Evolutionary conservation across 2,888 invertebrate species (phyloP).

Genomic region (Agrilus cyanescens): DNA sequence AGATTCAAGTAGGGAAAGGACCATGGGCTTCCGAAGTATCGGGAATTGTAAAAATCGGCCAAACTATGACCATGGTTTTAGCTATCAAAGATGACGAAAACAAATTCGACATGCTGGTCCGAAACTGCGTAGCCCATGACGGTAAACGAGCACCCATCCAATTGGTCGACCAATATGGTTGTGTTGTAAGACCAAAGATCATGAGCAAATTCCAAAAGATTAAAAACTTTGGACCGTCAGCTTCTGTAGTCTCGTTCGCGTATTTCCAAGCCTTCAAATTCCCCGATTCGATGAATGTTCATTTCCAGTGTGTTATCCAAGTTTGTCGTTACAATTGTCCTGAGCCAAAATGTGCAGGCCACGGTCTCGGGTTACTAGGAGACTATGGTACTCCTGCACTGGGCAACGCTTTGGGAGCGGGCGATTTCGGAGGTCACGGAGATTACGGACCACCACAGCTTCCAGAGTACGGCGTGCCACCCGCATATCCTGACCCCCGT

Average conservation of each 20-base stretch:
- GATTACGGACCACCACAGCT: conserved; percentile 66
- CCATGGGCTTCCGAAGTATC: conserved; percentile 97
- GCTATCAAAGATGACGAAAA: conserved; percentile 94
- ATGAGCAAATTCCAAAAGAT: conserved; percentile 95
- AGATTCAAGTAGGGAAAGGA: conserved; percentile 91
- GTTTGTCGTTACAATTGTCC: conserved; percentile 90
- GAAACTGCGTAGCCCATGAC: conserved; percentile 90
- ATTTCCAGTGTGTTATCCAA: conserved; percentile 94
- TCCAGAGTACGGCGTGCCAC: conserved; percentile 59
- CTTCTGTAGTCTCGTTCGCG: conserved; percentile 87
- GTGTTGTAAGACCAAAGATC: conserved; percentile 86
- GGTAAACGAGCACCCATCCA: conserved; percentile 89
- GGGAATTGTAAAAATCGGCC: conserved; percentile 90
- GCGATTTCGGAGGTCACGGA: conserved; percentile 34
- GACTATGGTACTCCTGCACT: conserved; percentile 52
- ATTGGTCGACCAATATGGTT: conserved; percentile 85
- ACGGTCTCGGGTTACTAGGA: conserved; percentile 44
- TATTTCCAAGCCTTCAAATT: conserved; percentile 96
- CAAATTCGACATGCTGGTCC: conserved; percentile 89
- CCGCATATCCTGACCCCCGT: conserved; percentile 76
- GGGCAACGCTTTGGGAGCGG: conserved; percentile 28
- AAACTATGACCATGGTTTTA: conserved; percentile 94
- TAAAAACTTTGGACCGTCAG: conserved; percentile 89
- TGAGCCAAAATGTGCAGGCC: conserved; percentile 73
- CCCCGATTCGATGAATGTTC: conserved; percentile 94